These are phyloP conservation scores for Probosciger aterrimus DNA, from an alignment of 2,113 vertebrate species.

Conservation along the genomic window DNA sequence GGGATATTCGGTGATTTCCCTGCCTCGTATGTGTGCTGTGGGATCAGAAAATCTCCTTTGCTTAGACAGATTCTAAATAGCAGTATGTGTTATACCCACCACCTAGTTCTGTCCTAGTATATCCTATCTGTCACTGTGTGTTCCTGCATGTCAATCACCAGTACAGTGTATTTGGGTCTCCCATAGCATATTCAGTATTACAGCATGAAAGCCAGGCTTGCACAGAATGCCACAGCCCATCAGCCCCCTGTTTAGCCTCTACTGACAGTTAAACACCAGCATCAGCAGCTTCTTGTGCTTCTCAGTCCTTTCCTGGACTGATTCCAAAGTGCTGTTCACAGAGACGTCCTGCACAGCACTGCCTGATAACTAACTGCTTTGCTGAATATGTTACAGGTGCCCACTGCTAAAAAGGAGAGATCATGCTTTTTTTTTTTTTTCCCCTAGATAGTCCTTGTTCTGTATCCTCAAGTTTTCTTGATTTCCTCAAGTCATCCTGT, in stretches of 20 bases:
- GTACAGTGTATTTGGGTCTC: background rate
- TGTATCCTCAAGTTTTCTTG: background rate
- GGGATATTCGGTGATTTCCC: fast-evolving
- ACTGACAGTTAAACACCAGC: background rate
- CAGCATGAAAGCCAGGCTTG: background rate
- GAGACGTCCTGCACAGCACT: background rate
- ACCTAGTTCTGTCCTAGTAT: background rate
- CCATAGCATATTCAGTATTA: background rate
- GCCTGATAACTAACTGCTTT: background rate
- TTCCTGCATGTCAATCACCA: background rate
- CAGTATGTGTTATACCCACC: background rate
- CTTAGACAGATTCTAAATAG: background rate
- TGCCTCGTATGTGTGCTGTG: background rate
- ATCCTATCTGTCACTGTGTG: background rate
- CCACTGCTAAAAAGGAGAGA: background rate
- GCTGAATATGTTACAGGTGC: background rate
- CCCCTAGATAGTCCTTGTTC: background rate
- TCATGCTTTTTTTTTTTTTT: background rate
- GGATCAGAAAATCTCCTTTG: background rate
- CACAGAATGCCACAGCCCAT: background rate
- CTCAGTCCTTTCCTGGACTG: background rate
- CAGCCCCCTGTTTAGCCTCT: background rate
- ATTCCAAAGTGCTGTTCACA: background rate
- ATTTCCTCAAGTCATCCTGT: background rate
- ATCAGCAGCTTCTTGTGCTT: background rate